Evolutionary conservation across 2,888 invertebrate species (phyloP).

Genomic region (Eucera pruinosa): DNA sequence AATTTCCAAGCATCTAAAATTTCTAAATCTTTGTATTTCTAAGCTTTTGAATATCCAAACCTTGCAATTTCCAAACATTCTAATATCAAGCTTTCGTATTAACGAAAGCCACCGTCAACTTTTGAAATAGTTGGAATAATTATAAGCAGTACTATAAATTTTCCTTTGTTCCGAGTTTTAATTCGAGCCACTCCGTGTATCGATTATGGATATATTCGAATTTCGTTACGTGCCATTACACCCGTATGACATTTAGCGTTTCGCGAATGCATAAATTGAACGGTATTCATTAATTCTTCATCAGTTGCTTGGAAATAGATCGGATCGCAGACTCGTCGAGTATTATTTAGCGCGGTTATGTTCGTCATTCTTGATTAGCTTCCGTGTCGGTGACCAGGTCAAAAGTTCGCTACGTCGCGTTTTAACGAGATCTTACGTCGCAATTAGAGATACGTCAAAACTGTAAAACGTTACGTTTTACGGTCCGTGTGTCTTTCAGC

Average conservation of each 20-base stretch:
- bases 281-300: slow-evolving; percentile 49
- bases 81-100: no score
- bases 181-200: slow-evolving; percentile 32
- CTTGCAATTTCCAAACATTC: no score
- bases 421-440: slow-evolving; percentile 12
- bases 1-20: no score
- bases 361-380: slow-evolving; percentile 35
- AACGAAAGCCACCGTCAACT: no score
- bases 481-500: not conserved
- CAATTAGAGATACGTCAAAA: slow-evolving; percentile 15
- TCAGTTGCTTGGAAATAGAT: slow-evolving; percentile 50
- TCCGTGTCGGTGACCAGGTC: slow-evolving; percentile 36
- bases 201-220: slow-evolving; percentile 14
- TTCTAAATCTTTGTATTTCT: no score
- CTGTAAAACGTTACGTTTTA: not conserved
- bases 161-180: no score
- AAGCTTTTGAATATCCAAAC: no score
- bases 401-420: slow-evolving; percentile 36
- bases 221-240: slow-evolving; percentile 18
- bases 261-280: slow-evolving; percentile 45
- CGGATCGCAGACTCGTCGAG: slow-evolving; percentile 27
- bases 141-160: no score
- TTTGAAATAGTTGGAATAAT: no score
- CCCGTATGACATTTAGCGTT: slow-evolving; percentile 14
- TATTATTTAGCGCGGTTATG: slow-evolving; percentile 31